Conservation (phyloP, 2,888 invertebrate species). For the Leucozona laternaria region DNA sequence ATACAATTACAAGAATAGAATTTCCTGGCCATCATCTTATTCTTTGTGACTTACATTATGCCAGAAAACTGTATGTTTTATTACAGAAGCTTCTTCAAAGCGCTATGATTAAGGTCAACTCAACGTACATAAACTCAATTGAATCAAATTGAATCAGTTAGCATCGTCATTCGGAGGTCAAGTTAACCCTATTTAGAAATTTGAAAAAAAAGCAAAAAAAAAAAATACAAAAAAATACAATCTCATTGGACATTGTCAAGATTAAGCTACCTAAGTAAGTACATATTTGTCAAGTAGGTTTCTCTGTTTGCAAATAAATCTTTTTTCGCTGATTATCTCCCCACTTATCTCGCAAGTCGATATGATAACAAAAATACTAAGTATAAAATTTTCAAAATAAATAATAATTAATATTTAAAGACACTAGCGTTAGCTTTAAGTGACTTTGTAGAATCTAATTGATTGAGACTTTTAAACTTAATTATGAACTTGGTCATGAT, state of each 20-base stretch:
- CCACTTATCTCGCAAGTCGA: constrained; percentile 23
- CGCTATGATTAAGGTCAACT: constrained; percentile 43
- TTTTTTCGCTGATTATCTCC: constrained; percentile 10
- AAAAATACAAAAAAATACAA: neutral
- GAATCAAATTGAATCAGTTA: constrained; percentile 64
- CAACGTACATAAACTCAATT: constrained; percentile 69
- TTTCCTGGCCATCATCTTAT: neutral
- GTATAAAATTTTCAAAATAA: constrained; percentile 16
- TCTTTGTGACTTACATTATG: neutral
- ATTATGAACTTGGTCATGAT: neutral
- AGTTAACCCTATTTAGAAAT: constrained; percentile 37
- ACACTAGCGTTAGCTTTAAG: neutral
- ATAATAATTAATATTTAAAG: constrained; percentile 8
- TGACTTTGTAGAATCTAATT: constrained; percentile 8
- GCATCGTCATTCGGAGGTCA: constrained; percentile 43
- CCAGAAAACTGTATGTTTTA: neutral
- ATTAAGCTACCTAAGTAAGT: constrained; percentile 15
- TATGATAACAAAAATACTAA: constrained; percentile 37
- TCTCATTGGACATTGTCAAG: constrained; percentile 47
- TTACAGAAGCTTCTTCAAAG: neutral
- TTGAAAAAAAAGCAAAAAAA: constrained; percentile 22
- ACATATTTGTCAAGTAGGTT: neutral
- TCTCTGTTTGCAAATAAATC: constrained; percentile 22
- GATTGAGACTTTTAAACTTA: neutral
- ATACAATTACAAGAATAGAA: neutral